Evolutionary conservation across 2,888 invertebrate genomes (phyloP), one percentile per base, ranked within the genome.

Genomic region (Nemotelus pantherinus): DNA sequence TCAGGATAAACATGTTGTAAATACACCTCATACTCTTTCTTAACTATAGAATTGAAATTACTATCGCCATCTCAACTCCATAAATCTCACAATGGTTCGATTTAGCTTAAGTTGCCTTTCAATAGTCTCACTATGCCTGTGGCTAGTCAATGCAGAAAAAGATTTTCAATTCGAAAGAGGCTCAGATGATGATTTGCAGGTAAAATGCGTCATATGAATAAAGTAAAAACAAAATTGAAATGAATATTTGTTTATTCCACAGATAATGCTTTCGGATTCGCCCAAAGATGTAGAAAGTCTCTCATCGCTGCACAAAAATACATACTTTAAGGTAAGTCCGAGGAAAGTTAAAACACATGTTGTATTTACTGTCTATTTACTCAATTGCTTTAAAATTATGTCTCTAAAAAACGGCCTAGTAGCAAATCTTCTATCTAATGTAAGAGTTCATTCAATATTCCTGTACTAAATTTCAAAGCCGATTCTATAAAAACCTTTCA

Each of bases 151-250:
- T 9, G 71, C 76, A 76, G 85, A 83, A 77, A 85, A 86, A 80
- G 86, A 86, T 81, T 86, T 86, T 82, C 86, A 86, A 83, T 85
- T 84, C 81, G 86, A 86, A 50, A 70, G 65, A 60, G 74, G 71
- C 63, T 77, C 77, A 57, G 78, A 76, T 78, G 86, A 86, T 77
- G 81, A 81, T 79, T 84, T 85, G 78, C 86, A 86, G 85, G 87
- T 86, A 82, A 84, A 25, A 25, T 25, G 25, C 25, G 25, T 25
- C 25, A 25, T 25, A 25, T 25, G 25, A 25, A 25, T 25, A 25
- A 25, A 25, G 25, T 25, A 25, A 25, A 25, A 25, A 25, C 25
- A 25, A 25, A 25, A 1, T 25, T 25, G 25, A 25, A 25, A 25
- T 25, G 25, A 25, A 25, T 25, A 25, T 25, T 25, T 0, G 25